phyloP scores from a whole-genome alignment of 2,888 invertebrate genomes.

The Rosalia funebris region DNA sequence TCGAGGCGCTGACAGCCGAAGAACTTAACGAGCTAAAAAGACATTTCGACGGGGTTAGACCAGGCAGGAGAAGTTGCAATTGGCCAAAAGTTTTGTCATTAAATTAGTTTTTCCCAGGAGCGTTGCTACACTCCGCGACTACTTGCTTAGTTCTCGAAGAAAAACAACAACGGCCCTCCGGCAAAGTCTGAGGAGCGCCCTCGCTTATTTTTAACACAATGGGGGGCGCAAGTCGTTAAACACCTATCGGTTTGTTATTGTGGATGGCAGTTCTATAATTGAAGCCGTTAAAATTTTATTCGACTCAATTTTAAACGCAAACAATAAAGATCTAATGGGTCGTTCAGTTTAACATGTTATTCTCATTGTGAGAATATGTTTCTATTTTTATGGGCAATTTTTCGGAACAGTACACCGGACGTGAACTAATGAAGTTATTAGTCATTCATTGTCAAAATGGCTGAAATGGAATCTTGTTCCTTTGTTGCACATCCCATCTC shows the following conservation, averaged over 20 bases:
- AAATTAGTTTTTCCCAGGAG: slow-evolving; percentile 48
- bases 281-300: slow-evolving; percentile 32
- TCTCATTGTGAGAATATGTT: slow-evolving; percentile 34
- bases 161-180: slow-evolving; percentile 8
- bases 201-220: slow-evolving; percentile 18
- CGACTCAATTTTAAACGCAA: slow-evolving; percentile 28
- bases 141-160: slow-evolving; percentile 16
- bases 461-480: neutral
- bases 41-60: slow-evolving; percentile 35
- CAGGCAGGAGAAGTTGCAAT: slow-evolving; percentile 34
- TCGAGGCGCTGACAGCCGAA: slow-evolving; percentile 39
- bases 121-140: slow-evolving; percentile 36
- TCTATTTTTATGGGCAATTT: slow-evolving; percentile 35
- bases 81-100: slow-evolving; percentile 50
- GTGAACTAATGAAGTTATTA: slow-evolving; percentile 34
- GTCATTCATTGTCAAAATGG: slow-evolving; percentile 22
- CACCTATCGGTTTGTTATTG: slow-evolving; percentile 36
- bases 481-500: no score
- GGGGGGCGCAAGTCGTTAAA: slow-evolving; percentile 10
- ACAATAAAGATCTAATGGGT: slow-evolving; percentile 31
- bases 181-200: neutral
- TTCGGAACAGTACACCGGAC: slow-evolving; percentile 34
- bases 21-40: slow-evolving; percentile 45
- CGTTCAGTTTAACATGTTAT: slow-evolving; percentile 32
- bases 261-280: slow-evolving; percentile 38